Evolutionary conservation across 2,888 invertebrate species (phyloP).

Genomic region (Polydrusus cervinus): DNA sequence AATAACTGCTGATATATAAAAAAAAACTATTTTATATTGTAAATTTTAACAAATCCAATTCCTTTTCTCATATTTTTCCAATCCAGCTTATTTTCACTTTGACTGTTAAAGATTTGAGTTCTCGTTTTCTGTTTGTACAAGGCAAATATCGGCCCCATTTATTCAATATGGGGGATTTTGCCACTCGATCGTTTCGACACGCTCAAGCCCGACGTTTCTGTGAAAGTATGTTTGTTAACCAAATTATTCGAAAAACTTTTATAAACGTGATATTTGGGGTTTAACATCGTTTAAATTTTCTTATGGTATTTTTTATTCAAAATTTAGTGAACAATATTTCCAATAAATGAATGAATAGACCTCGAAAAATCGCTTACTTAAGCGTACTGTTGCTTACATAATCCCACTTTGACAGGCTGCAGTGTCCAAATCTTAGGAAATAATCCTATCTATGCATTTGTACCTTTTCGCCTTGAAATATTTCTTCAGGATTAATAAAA

Average conservation of each 20-base stretch:
- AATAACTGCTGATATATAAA: too few relatives aligned
- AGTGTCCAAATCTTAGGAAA: too few relatives aligned
- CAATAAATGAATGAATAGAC: too few relatives aligned
- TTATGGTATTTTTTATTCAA: background rate
- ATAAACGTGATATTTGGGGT: background rate
- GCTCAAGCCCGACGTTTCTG: conserved; percentile 1
- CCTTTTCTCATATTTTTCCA: background rate
- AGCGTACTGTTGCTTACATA: too few relatives aligned
- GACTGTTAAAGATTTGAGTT: conserved; percentile 7
- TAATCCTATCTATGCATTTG: too few relatives aligned
- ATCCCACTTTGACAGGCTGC: too few relatives aligned
- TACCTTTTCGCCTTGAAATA: too few relatives aligned
- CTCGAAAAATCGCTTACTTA: too few relatives aligned
- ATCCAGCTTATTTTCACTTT: conserved; percentile 8
- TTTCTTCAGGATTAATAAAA: too few relatives aligned
- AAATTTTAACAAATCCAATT: background rate
- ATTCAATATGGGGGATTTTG: conserved; percentile 23
- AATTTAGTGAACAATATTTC: too few relatives aligned
- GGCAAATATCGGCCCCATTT: conserved; percentile 21
- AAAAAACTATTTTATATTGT: too few relatives aligned
- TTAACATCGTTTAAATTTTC: background rate
- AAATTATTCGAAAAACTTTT: conserved; percentile 19
- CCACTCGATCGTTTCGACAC: conserved; percentile 20
- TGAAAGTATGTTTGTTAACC: conserved; percentile 17
- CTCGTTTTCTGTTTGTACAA: conserved; percentile 26